Conservation (phyloP, 2,113 vertebrate species). For the Haliaeetus leucogaster region DNA sequence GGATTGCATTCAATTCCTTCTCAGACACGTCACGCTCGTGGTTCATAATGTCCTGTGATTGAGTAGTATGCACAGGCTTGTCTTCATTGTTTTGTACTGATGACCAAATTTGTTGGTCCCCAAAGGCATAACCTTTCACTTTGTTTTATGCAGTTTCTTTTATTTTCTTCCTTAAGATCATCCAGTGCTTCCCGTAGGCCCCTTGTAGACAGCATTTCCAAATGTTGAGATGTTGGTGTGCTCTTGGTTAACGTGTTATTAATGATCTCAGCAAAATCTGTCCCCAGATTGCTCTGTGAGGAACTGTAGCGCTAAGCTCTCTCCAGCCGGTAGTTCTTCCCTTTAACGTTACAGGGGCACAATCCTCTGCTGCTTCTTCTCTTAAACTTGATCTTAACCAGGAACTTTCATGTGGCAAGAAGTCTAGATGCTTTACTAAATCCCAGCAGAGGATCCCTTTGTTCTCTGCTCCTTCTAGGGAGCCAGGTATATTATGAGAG, state of each 20-base stretch:
- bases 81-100: background rate
- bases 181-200: background rate
- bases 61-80: background rate
- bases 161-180: background rate
- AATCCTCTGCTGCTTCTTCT: background rate
- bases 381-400: background rate
- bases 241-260: background rate
- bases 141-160: background rate
- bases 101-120: conserved; percentile 7
- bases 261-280: background rate
- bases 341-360: background rate
- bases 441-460: background rate
- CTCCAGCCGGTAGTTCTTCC: background rate
- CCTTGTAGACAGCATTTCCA: background rate
- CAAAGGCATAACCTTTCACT: background rate
- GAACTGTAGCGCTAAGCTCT: background rate
- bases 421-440: background rate
- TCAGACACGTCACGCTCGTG: background rate
- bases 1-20: background rate
- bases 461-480: background rate
- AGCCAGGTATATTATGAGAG: background rate
- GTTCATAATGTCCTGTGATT: background rate
- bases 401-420: background rate
- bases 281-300: background rate
- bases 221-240: background rate